phyloP scores from a whole-genome alignment of 2,888 invertebrate genomes.

The Tigriopus californicus region DNA sequence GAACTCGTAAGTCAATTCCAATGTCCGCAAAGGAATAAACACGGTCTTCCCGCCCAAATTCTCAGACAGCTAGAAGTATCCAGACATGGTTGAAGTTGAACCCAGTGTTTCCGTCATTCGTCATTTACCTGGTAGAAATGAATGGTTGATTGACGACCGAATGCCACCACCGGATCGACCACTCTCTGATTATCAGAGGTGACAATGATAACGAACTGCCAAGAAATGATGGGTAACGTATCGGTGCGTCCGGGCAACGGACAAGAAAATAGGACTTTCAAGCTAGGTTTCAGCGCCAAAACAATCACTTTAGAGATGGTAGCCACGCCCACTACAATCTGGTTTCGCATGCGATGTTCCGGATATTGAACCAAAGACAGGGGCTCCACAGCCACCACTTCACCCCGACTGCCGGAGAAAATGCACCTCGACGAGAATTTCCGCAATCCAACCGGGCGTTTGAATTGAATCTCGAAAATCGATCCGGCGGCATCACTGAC shows the following conservation, averaged over 20 bases:
- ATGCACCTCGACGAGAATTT: constrained; percentile 54
- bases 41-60: constrained; percentile 27
- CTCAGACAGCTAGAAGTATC: constrained; percentile 19
- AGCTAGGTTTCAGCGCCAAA: constrained; percentile 52
- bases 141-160: constrained; percentile 61
- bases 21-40: constrained; percentile 46
- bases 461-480: constrained; percentile 61
- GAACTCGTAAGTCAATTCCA: constrained; percentile 48
- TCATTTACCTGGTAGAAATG: constrained; percentile 50
- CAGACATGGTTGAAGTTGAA: background rate
- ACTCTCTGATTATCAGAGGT: constrained; percentile 42
- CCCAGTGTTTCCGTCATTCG: no score
- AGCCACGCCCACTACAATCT: constrained; percentile 71
- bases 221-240: constrained; percentile 71
- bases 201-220: constrained; percentile 73
- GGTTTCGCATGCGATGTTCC: constrained; percentile 46
- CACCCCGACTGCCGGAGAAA: constrained; percentile 91
- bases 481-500: constrained; percentile 86
- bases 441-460: constrained; percentile 44
- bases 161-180: constrained; percentile 68
- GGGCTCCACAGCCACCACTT: constrained; percentile 59
- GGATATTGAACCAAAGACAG: constrained; percentile 37
- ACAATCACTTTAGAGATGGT: constrained; percentile 75
- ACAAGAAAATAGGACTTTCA: constrained; percentile 58
- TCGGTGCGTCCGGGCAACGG: constrained; percentile 41